Evolutionary conservation across 2,797 vertebrate genomes (phyloP).

Genomic region (Falco concolor): DNA sequence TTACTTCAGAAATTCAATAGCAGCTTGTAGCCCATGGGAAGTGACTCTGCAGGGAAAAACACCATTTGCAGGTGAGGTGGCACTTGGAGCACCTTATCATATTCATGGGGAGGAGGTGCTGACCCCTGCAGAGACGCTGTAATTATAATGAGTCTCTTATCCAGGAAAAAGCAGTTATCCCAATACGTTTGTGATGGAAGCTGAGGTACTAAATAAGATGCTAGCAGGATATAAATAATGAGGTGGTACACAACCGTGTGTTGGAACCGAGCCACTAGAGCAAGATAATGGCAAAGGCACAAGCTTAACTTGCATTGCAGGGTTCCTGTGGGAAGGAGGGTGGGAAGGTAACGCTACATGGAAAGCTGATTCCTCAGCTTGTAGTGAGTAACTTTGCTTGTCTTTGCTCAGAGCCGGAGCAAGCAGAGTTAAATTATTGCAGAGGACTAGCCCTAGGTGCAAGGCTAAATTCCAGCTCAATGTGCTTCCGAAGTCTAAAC

Average conservation of each 20-base stretch:
- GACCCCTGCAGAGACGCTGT: not conserved
- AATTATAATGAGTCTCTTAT: slow-evolving; percentile 13
- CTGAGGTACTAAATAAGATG: slow-evolving; percentile 14
- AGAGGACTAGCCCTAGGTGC: slow-evolving; percentile 24
- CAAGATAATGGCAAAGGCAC: slow-evolving; percentile 27
- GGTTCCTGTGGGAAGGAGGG: slow-evolving; percentile 16
- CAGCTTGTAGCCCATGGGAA: not conserved
- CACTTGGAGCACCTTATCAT: not conserved
- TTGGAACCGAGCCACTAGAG: slow-evolving; percentile 35
- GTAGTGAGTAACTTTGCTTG: slow-evolving; percentile 8
- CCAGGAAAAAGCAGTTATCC: slow-evolving; percentile 4
- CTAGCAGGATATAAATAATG: slow-evolving; percentile 50
- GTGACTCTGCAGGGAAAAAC: not conserved
- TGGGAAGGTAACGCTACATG: slow-evolving; percentile 1
- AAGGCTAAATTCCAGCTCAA: slow-evolving; percentile 31
- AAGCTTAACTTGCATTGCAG: slow-evolving; percentile 9
- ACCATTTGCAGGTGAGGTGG: slow-evolving; percentile 13
- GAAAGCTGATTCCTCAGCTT: slow-evolving; percentile 35
- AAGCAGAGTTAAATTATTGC: slow-evolving; percentile 24
- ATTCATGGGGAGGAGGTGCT: slow-evolving; percentile 13
- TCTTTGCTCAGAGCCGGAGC: slow-evolving; percentile 33
- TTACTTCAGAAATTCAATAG: slow-evolving; percentile 4
- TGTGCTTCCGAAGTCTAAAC: slow-evolving; percentile 3
- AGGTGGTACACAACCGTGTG: not conserved
- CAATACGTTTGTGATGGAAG: slow-evolving; percentile 6